phyloP scores from a whole-genome alignment of 2,113 vertebrate genomes.

The Lepus timidus region DNA sequence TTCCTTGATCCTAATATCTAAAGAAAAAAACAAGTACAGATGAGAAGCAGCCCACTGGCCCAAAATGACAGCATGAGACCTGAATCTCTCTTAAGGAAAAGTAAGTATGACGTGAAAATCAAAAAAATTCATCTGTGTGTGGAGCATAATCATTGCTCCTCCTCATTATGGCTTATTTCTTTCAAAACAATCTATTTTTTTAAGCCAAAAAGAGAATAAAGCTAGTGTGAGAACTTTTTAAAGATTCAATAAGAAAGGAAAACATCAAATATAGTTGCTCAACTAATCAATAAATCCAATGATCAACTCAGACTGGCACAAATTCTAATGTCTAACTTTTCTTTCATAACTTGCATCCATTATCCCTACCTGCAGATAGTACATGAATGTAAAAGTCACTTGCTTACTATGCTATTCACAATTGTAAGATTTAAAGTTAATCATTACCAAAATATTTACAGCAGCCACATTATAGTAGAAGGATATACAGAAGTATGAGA shows the following conservation, averaged over 20 bases:
- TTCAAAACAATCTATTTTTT: conserved; percentile 72
- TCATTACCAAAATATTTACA: conserved; percentile 20
- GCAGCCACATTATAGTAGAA: not conserved
- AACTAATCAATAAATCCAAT: conserved; percentile 35
- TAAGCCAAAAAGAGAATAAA: conserved; percentile 62
- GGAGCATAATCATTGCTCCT: conserved; percentile 60
- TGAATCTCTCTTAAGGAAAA: conserved; percentile 66
- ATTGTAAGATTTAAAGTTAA: conserved; percentile 55
- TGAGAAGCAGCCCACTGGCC: conserved; percentile 78
- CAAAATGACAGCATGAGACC: conserved; percentile 74
- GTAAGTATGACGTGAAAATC: conserved; percentile 45
- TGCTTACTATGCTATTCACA: not conserved
- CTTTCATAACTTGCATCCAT: conserved; percentile 20
- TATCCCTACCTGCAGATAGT: not conserved
- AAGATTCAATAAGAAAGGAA: conserved; percentile 38
- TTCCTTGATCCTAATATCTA: conserved; percentile 98
- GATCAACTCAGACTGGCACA: conserved; percentile 13
- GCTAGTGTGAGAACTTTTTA: conserved; percentile 9
- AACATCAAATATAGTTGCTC: conserved; percentile 43
- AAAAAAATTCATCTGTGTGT: conserved; percentile 75
- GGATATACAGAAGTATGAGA: not conserved
- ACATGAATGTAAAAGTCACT: conserved; percentile 19
- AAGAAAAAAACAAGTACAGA: conserved; percentile 82
- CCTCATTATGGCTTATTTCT: conserved; percentile 26
- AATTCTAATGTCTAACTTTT: conserved; percentile 53